These are phyloP conservation scores for Acanthosepion pharaonis DNA, from an alignment of 2,888 invertebrate genomes.

Conservation along the genomic window DNA sequence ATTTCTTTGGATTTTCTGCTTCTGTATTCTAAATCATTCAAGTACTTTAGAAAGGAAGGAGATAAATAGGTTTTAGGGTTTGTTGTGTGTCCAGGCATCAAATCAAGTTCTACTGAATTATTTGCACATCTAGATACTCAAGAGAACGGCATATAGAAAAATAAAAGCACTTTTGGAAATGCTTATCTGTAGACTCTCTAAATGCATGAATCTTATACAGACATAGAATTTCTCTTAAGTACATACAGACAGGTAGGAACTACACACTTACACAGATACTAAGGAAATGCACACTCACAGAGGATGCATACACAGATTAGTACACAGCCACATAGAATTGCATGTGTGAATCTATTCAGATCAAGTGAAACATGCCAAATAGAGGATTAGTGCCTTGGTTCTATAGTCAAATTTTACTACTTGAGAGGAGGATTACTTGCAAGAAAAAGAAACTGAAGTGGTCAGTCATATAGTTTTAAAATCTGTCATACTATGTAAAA, in stretches of 20 bases:
- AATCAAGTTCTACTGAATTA: slow-evolving; percentile 33
- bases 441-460: too few relatives aligned
- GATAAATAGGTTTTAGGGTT: slow-evolving; percentile 33
- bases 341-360: too few relatives aligned
- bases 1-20: slow-evolving; percentile 18
- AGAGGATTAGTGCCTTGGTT: too few relatives aligned
- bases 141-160: not conserved
- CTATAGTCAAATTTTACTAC: too few relatives aligned
- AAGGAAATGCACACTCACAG: too few relatives aligned
- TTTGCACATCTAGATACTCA: not conserved
- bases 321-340: too few relatives aligned
- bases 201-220: not conserved
- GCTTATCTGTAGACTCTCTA: not conserved
- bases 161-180: not conserved
- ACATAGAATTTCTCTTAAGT: not conserved
- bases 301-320: too few relatives aligned
- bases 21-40: slow-evolving; percentile 18
- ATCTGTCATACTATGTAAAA: too few relatives aligned
- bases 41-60: not conserved
- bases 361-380: too few relatives aligned
- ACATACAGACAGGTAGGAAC: not conserved
- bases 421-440: too few relatives aligned
- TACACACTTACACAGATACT: not conserved
- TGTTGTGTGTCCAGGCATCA: not conserved
- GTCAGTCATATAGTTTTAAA: too few relatives aligned